phyloP scores from a whole-genome alignment of 2,113 vertebrate genomes.

The Pontoporia blainvillei region DNA sequence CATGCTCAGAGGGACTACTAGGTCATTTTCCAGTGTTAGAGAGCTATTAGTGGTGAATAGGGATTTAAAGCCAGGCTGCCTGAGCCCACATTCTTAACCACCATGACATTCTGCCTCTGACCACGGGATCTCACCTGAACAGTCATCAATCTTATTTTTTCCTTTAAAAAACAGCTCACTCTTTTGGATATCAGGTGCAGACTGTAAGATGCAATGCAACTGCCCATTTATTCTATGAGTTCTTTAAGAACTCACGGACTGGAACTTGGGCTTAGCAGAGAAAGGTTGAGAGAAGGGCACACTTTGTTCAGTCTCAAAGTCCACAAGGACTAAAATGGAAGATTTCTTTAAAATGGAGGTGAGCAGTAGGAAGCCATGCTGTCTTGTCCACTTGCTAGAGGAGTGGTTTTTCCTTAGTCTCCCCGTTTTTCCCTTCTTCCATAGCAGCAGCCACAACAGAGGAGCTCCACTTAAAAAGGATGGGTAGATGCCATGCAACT shows the following conservation, averaged over 20 bases:
- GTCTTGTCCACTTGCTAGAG: background rate
- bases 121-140: background rate
- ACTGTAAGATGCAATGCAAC: background rate
- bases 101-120: background rate
- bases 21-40: background rate
- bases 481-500: background rate
- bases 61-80: background rate
- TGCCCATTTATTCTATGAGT: background rate
- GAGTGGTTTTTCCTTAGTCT: background rate
- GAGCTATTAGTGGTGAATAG: background rate
- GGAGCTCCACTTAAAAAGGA: background rate
- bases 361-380: background rate
- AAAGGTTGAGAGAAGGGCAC: background rate
- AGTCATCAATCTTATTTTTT: background rate
- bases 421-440: background rate
- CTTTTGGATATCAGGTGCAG: background rate
- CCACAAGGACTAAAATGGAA: background rate
- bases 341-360: background rate
- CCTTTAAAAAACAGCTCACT: background rate
- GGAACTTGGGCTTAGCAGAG: background rate
- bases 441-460: background rate
- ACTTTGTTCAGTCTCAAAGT: background rate
- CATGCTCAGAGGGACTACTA: background rate
- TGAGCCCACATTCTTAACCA: background rate
- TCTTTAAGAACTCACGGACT: background rate